These are phyloP conservation scores for Potorous gilbertii DNA, from an alignment of 2,797 vertebrate species.

Conservation along the genomic window DNA sequence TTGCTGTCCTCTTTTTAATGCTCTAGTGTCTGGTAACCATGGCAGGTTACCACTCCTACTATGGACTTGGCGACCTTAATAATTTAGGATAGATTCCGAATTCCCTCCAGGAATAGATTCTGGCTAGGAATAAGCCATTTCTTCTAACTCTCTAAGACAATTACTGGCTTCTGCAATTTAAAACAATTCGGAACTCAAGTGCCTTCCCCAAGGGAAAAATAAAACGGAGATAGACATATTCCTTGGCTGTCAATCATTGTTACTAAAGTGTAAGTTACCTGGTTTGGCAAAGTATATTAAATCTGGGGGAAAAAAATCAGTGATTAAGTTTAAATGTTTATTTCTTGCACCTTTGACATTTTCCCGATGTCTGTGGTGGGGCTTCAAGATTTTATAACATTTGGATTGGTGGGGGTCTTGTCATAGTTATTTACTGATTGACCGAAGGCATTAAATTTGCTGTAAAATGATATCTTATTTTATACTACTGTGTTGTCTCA, in stretches of 20 bases:
- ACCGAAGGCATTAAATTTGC: slow-evolving; percentile 46
- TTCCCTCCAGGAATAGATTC: slow-evolving; percentile 40
- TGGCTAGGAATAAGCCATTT: slow-evolving; percentile 52
- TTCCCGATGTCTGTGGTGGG: slow-evolving; percentile 60
- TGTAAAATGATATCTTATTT: slow-evolving; percentile 60
- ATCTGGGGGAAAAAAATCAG: slow-evolving; percentile 43
- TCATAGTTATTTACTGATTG: slow-evolving; percentile 34
- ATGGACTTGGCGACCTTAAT: slow-evolving; percentile 49
- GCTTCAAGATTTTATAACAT: slow-evolving; percentile 67
- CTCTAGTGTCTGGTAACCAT: slow-evolving; percentile 34
- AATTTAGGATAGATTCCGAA: slow-evolving; percentile 51
- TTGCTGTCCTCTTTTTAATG: slow-evolving; percentile 27
- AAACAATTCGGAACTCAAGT: slow-evolving; percentile 70
- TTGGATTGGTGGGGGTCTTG: slow-evolving; percentile 42
- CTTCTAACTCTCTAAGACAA: slow-evolving; percentile 59
- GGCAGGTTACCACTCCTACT: slow-evolving; percentile 40
- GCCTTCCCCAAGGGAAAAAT: slow-evolving; percentile 72
- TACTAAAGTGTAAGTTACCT: slow-evolving; percentile 69
- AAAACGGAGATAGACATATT: slow-evolving; percentile 67
- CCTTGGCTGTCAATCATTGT: slow-evolving; percentile 74
- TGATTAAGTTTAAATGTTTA: slow-evolving; percentile 46
- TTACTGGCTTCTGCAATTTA: slow-evolving; percentile 68
- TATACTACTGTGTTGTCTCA: slow-evolving; percentile 27
- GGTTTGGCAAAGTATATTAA: slow-evolving; percentile 56
- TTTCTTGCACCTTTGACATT: slow-evolving; percentile 28